A percentile compares a stretch with the other conserved stretches of the same genome.
Evolutionary conservation across 2,888 invertebrate species (phyloP).

Genomic region (Habrosyne pyritoides): DNA sequence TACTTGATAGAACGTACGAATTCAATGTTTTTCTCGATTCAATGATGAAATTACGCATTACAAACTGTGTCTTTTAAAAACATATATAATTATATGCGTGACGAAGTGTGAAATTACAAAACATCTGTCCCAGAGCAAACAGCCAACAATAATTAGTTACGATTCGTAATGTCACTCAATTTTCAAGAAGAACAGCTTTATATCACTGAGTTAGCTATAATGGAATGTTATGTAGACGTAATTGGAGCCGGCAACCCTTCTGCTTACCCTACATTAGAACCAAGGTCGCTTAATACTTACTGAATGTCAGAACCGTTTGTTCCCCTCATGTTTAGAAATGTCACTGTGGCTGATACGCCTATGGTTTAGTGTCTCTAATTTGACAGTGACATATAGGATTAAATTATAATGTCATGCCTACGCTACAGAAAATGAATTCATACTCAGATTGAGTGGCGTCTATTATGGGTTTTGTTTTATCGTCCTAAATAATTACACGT

Average conservation of each 20-base stretch:
- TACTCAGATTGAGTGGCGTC: constrained; percentile 54
- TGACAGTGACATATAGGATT: constrained; percentile 79
- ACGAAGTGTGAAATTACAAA: not conserved
- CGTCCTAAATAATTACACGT: constrained; percentile 3
- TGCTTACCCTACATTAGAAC: constrained; percentile 59
- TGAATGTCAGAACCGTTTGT: constrained; percentile 79
- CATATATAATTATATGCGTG: too few relatives aligned
- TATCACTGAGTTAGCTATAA: constrained; percentile 42
- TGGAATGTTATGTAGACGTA: constrained; percentile 49
- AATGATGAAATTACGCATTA: too few relatives aligned
- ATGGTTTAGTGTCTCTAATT: constrained; percentile 78
- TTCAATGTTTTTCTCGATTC: not conserved
- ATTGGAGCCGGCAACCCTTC: constrained; percentile 63
- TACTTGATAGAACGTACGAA: not conserved
- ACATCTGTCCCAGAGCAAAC: constrained; percentile 7
- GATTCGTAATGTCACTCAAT: constrained; percentile 54
- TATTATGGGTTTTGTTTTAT: constrained; percentile 19
- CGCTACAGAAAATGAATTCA: constrained; percentile 64
- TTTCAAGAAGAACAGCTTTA: constrained; percentile 42
- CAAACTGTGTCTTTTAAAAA: too few relatives aligned
- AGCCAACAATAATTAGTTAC: constrained; percentile 37
- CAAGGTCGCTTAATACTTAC: constrained; percentile 74
- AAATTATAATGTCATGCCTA: constrained; percentile 73
- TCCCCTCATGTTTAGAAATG: constrained; percentile 79
- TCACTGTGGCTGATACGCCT: constrained; percentile 75